Evolutionary conservation across 2,888 invertebrate species (phyloP).

Genomic region (Ypsolopha scabrella): DNA sequence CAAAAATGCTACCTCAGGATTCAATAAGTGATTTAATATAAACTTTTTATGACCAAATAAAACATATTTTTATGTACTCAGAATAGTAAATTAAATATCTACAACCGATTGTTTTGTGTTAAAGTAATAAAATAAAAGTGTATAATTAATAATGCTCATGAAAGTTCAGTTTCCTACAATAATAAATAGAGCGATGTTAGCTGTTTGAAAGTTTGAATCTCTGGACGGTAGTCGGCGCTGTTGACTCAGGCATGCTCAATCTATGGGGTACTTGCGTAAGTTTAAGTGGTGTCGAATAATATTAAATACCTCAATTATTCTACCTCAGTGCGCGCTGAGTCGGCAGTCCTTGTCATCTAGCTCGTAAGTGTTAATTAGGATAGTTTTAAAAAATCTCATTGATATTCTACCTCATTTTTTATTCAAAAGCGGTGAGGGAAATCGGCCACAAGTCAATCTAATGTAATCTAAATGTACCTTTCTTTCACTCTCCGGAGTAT

Average conservation of each 20-base stretch:
- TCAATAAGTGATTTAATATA: constrained; percentile 26
- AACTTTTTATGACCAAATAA: constrained; percentile 14
- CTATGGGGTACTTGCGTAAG: background rate
- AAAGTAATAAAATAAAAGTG: constrained; percentile 4
- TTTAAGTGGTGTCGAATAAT: background rate
- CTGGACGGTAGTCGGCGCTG: constrained; percentile 51
- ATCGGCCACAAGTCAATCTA: constrained; percentile 42
- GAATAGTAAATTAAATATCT: constrained; percentile 12
- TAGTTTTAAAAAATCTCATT: constrained; percentile 62
- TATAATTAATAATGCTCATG: constrained; percentile 9
- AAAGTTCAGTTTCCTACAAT: constrained; percentile 8
- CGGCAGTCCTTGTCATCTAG: constrained; percentile 36
- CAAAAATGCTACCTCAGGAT: constrained; percentile 70
- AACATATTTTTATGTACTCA: constrained; percentile 19
- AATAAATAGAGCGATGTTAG: constrained; percentile 10
- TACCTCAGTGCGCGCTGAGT: constrained; percentile 24
- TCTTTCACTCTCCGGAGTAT: constrained; percentile 65
- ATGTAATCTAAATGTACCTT: constrained; percentile 66
- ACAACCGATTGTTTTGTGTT: constrained; percentile 10
- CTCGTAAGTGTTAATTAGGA: constrained; percentile 56
- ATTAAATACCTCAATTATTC: constrained; percentile 1
- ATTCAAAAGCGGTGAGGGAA: constrained; percentile 34
- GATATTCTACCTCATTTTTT: constrained; percentile 53
- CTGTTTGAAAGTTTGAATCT: constrained; percentile 48
- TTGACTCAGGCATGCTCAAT: constrained; percentile 46